Evolutionary conservation across 2,113 vertebrate genomes (phyloP).

Genomic region (Rynchops niger): DNA sequence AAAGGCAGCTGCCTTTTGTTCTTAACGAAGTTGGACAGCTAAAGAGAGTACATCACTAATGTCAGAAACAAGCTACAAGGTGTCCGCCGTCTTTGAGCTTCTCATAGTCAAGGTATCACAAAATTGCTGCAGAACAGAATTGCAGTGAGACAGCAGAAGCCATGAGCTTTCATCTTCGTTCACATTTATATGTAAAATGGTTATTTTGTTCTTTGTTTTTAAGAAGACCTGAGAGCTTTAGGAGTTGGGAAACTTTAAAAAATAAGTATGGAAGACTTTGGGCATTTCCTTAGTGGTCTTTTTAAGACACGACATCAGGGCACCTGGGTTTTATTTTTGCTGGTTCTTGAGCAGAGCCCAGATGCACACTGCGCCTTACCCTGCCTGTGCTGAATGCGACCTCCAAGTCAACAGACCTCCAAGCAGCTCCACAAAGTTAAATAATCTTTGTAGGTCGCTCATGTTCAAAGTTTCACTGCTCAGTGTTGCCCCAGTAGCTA

Average conservation of each 20-base stretch:
- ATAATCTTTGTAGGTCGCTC: background rate
- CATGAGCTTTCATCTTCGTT: background rate
- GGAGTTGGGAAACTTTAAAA: background rate
- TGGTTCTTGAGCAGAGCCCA: background rate
- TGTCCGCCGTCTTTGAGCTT: rapidly evolving
- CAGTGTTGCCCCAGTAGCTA: background rate
- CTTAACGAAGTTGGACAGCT: background rate
- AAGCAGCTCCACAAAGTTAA: background rate
- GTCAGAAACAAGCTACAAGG: background rate
- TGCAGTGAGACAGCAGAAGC: background rate
- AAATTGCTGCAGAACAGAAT: background rate
- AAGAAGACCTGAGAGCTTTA: background rate
- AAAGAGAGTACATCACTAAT: background rate
- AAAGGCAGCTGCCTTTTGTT: background rate
- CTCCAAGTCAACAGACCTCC: background rate
- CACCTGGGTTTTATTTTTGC: background rate
- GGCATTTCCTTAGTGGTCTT: background rate
- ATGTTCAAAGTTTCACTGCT: background rate
- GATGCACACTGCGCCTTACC: rapidly evolving
- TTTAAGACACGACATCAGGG: background rate
- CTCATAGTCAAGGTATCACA: no score
- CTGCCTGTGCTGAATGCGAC: rapidly evolving
- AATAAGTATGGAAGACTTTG: background rate
- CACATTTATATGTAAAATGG: background rate
- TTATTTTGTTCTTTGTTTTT: background rate